These are phyloP conservation scores for Sipha maydis DNA, from an alignment of 2,888 invertebrate genomes.

Conservation along the genomic window DNA sequence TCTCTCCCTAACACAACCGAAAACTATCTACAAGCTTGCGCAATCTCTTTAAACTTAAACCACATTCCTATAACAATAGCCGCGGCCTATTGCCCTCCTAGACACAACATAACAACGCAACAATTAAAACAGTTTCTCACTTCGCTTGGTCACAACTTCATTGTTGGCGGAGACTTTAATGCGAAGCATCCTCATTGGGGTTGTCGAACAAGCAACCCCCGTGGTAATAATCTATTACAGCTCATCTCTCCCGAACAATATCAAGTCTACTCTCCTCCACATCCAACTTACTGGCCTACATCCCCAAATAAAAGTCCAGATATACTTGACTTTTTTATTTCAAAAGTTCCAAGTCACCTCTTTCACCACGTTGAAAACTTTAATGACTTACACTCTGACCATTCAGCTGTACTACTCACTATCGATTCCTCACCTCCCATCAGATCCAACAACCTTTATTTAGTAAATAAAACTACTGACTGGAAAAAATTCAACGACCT, in stretches of 20 bases:
- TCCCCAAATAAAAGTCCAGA: slow-evolving; percentile 28
- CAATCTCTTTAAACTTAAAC: slow-evolving; percentile 13
- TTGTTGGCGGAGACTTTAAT: background rate
- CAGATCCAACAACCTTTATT: background rate
- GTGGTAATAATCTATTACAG: too few relatives aligned
- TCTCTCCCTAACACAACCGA: background rate
- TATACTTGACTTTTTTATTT: slow-evolving; percentile 30
- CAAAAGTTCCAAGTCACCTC: background rate
- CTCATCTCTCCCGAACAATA: too few relatives aligned
- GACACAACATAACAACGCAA: slow-evolving; percentile 12
- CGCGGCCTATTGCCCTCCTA: slow-evolving; percentile 3
- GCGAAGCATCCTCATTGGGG: background rate
- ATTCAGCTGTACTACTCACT: slow-evolving; percentile 1
- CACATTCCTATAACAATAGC: slow-evolving; percentile 10
- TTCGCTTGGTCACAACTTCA: slow-evolving; percentile 9
- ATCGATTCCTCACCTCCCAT: too few relatives aligned
- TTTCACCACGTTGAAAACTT: background rate
- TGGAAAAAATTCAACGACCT: background rate
- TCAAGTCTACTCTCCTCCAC: too few relatives aligned
- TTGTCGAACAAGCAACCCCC: background rate
- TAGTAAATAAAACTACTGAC: slow-evolving; percentile 36
- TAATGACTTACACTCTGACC: slow-evolving; percentile 24
- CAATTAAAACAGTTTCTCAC: slow-evolving; percentile 9
- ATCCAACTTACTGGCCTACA: slow-evolving; percentile 7
- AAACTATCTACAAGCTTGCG: slow-evolving; percentile 20